Base-by-base conservation (phyloP, 2,888 invertebrate genomes). In the Chymomyza amoena region DNA sequence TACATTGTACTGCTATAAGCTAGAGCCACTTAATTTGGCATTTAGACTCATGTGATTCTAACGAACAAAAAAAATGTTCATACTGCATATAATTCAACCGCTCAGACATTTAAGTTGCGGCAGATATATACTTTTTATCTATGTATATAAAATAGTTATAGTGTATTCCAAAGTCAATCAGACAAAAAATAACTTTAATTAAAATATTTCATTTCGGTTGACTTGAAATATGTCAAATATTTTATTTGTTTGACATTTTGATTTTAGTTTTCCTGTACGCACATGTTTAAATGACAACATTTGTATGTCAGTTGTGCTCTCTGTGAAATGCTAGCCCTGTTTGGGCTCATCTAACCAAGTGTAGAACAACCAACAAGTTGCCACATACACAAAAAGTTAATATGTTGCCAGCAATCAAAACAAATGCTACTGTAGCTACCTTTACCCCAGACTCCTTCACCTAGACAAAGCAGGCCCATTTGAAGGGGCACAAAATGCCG, bases 301-400 rank as follows among this genome's bases (percentile, higher is more conserved):
- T 13, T 56, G 54, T 54, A 0, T 15, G 20, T 32, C 32, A 32
- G 7, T 6, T 32, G 1, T n/a, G n/a, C n/a, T n/a, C n/a, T n/a
- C 32, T 32, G 7, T 9, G 32, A 7, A 9, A 6, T 32, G 3
- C 32, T 32, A 32, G 32, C 32, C 32, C 32, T 0, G 32, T 32
- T 32, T 32, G 32, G 32, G 6, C 32, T 6, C 32, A 60, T 32
- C 15, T 13, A 4, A 64, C 52, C 25, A 32, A 25, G 28, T n/a
- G 70, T 54, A 56, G 64, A 74, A 74, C 71, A 74, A 66, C 71
- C 56, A 54, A 67, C 66, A 68, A 61, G 54, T 54, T 50, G 15
- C 32, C 18, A 61, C 59, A 73, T 25, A 60, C 66, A 63, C 66
- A 63, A n/a, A 50, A 45, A 45, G 39, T 45, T 56, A 56, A 18